Conservation (phyloP, 2,797 vertebrate species). For the Arremon aurantiirostris region DNA sequence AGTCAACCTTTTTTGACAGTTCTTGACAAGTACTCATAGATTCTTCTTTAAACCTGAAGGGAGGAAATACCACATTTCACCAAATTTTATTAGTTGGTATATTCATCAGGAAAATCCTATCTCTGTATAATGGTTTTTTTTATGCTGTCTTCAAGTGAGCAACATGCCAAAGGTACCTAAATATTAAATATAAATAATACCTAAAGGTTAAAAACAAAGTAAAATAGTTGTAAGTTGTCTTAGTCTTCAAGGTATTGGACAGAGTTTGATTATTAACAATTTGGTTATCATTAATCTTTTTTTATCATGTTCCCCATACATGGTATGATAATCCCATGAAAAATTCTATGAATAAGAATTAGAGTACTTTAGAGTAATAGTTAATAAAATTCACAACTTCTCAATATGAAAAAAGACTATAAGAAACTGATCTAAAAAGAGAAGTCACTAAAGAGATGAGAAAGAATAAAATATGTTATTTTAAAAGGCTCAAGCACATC, state of each 20-base stretch:
- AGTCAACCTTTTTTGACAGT: not conserved
- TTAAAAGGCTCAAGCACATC: not conserved
- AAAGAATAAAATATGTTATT: not conserved
- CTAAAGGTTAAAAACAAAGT: not conserved
- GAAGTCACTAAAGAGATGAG: not conserved
- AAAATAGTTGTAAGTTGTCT: constrained; percentile 26
- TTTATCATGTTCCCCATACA: not conserved
- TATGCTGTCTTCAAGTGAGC: not conserved
- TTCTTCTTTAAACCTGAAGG: not conserved
- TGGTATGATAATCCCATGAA: not conserved
- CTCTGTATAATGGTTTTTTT: not conserved
- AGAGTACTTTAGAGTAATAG: not conserved
- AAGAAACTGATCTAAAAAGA: not conserved
- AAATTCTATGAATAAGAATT: not conserved
- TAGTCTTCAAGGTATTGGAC: no score
- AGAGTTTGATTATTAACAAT: no score
- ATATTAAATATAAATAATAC: not conserved
- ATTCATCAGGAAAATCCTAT: not conserved
- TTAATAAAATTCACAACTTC: not conserved
- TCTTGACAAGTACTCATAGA: not conserved
- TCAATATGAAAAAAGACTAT: not conserved
- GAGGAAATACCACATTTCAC: not conserved
- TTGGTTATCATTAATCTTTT: not conserved
- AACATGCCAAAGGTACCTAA: not conserved
- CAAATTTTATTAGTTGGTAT: not conserved